phyloP scores from a whole-genome alignment of 2,888 invertebrate species.

The Perizoma affinitatum region DNA sequence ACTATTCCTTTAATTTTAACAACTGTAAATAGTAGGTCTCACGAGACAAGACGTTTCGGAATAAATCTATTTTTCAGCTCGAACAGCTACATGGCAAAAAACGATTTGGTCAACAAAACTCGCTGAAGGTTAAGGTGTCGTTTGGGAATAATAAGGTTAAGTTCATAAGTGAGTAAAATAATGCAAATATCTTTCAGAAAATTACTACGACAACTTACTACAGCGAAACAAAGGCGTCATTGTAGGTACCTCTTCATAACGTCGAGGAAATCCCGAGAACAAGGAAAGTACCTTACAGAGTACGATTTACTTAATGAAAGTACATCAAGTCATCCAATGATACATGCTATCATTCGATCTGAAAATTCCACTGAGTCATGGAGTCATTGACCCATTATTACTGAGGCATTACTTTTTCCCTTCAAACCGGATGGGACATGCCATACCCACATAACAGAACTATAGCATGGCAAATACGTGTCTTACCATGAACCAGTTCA shows the following conservation, averaged over 20 bases:
- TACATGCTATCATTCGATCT: conserved; percentile 13
- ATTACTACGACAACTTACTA: neutral
- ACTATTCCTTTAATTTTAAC: no score
- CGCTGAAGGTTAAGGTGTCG: no score
- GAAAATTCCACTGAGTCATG: conserved; percentile 19
- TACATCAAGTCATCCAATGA: conserved; percentile 13
- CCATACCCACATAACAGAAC: neutral
- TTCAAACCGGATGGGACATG: conserved; percentile 11
- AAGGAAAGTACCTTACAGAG: conserved; percentile 14
- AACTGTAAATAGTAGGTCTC: no score
- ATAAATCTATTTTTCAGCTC: no score
- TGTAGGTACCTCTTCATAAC: neutral
- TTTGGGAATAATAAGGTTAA: no score
- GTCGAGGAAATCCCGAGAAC: conserved; percentile 16
- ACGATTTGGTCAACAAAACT: no score
- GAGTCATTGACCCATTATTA: conserved; percentile 16
- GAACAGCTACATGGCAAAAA: no score
- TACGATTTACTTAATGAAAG: conserved; percentile 8
- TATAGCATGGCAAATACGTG: neutral
- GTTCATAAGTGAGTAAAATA: no score
- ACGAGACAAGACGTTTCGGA: no score
- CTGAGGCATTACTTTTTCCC: conserved; percentile 7
- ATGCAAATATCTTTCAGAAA: neutral
- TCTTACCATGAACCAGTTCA: neutral
- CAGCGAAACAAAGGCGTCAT: neutral